These are phyloP conservation scores for Caenorhabditis sp. DNA, from an alignment of 2,888 invertebrate genomes.

Conservation along the genomic window DNA sequence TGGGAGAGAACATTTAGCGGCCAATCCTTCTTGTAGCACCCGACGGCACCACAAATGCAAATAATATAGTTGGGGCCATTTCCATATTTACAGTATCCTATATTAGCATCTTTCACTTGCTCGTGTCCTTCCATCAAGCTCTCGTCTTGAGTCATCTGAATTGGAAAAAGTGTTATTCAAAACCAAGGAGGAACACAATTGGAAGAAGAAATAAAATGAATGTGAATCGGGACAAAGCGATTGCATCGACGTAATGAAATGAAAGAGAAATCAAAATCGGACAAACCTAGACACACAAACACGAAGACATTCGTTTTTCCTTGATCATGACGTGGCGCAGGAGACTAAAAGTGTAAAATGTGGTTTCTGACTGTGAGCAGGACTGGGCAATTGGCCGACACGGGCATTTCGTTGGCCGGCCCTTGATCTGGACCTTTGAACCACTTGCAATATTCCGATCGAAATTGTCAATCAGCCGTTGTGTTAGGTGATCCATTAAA, in stretches of 20 bases:
- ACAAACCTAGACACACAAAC: constrained; percentile 12
- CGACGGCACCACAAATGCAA: constrained; percentile 70
- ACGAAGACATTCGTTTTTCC: background rate
- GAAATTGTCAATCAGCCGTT: no score
- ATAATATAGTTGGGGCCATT: constrained; percentile 64
- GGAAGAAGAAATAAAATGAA: background rate
- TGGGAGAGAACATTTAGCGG: constrained; percentile 72
- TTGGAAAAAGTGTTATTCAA: background rate
- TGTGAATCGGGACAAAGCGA: background rate
- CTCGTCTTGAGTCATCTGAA: constrained; percentile 36
- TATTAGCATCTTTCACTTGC: constrained; percentile 59
- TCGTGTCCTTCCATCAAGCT: constrained; percentile 49
- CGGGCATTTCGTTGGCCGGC: no score
- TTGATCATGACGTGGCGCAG: background rate
- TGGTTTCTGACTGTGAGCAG: no score
- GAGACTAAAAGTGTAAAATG: background rate
- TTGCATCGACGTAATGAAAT: background rate
- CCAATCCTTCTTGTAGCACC: constrained; percentile 77
- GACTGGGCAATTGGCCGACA: no score
- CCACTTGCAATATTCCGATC: no score
- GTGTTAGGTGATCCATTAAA: no score
- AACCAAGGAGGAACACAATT: background rate
- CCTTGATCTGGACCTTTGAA: no score
- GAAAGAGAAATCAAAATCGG: constrained; percentile 11
- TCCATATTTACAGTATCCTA: constrained; percentile 67